Conservation (phyloP, 2,797 vertebrate species). For the Loris lydekkerianus region DNA sequence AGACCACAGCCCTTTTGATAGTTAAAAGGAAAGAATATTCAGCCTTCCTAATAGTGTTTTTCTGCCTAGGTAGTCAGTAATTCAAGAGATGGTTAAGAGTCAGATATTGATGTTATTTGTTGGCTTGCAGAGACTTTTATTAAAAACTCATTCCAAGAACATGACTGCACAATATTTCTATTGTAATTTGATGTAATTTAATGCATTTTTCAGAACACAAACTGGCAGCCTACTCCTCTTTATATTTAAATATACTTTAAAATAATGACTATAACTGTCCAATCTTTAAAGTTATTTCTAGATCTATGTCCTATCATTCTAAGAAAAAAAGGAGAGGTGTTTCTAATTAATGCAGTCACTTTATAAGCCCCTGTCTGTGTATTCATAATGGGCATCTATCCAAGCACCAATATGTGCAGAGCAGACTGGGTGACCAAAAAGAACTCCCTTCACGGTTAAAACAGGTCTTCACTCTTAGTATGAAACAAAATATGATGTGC, state of each 20-base stretch:
- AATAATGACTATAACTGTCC: background rate
- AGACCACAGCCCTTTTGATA: background rate
- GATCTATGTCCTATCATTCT: background rate
- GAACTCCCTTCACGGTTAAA: background rate
- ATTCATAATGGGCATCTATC: no score
- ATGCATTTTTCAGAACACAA: background rate
- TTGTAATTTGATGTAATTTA: background rate
- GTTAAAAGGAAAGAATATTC: background rate
- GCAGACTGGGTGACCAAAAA: background rate
- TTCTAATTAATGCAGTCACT: background rate
- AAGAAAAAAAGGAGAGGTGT: background rate
- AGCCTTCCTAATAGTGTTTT: background rate
- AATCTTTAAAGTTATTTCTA: background rate
- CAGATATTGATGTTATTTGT: background rate
- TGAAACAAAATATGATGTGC: background rate
- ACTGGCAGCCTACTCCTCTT: background rate
- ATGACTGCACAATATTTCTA: background rate
- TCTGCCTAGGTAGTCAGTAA: background rate
- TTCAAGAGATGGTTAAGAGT: background rate
- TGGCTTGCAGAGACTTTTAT: background rate
- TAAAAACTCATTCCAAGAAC: background rate
- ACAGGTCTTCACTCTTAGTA: background rate
- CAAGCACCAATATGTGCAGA: background rate
- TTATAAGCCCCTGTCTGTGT: background rate
- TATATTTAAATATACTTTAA: background rate